Base-by-base conservation (phyloP, 2,797 vertebrate genomes). In the Allobates femoralis region DNA sequence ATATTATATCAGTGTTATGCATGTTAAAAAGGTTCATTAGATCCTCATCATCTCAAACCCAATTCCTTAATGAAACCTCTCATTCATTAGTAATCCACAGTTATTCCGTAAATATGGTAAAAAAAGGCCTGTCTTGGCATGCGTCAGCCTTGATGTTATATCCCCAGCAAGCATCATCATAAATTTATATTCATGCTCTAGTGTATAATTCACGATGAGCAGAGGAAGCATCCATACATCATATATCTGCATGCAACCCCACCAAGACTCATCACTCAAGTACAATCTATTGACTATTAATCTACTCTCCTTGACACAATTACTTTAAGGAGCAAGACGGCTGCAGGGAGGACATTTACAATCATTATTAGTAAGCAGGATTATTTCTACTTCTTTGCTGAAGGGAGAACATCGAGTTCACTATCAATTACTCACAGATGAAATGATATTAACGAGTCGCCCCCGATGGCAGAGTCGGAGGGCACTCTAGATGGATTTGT, bases 331-430 rank as follows among this genome's bases (percentile, higher is more conserved):
- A 69, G 15, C 66, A 46, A 66, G 19, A 23, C 23, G 3, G 56
- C 79, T 23, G 14, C 1, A 69, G 58, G 71, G 79, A n/a, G 77
- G 62, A 56, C 26, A 69, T 86, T 66, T 62, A 76, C 21, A 23
- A 66, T 76, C 60, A n/a, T 76, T 64, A 86, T 86, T 67, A 82
- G 60, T 67, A 69, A 81, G 79, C 85, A 56, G 73, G 46, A 74
- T 82, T 55, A 77, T 86, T 77, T 66, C 75, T 55, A 62, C 69
- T 67, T 76, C 81, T 64, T 82, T 83, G 18, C 87, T 83, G 74
- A 66, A 86, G 90, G 81, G 69, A 86, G 90, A 89, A 90, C 89
- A 89, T 89, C 78, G 86, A 89, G 89, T 89, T 90, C 26, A 0
- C 79, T 79, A 46, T 23, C 83, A 55, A 60, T 81, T 85, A 86